Evolutionary conservation across 2,113 vertebrate species (phyloP), one percentile per base, ranked within the genome.

Genomic region (Rhadina sibilatrix): DNA sequence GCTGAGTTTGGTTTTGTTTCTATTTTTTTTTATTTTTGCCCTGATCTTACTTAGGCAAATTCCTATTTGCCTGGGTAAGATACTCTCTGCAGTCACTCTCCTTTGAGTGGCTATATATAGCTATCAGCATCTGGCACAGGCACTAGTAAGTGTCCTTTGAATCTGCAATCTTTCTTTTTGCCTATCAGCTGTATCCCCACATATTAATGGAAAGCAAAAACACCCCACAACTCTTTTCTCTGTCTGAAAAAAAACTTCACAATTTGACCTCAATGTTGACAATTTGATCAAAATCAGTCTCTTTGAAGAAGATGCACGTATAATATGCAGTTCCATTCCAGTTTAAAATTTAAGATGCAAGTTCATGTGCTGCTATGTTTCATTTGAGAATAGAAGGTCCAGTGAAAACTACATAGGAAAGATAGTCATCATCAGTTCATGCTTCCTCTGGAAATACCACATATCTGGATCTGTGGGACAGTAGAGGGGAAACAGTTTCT

Each of bases 81-180:
- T 47, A 38, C 71, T 78, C 46, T 83, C 68, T 83, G 70, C 79
- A 89, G 83, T 93, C 72, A 21, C 76, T 83, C 88, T 83, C 24
- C 2, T 88, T 90, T 4, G 6, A 77, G 28, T 72, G 65, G 35
- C 64, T 96, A 96, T 91, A 86, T 96, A 92, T 93, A 90, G 95
- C 71, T 86, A 65, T 87, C 80, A 93, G 88, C 79, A 91, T 93
- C 76, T 93, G 90, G 77, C 92, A 81, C n/a, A 80, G 0, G 2
- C 1, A 0, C 81, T 66, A 53, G 77, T 72, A 86, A 89, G 35
- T 79, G 52, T 93, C 89, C 76, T 72, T 94, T 93, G 75, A 65
- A 89, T 93, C 52, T 89, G 63, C 46, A 74, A 6, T 74, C 54
- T 83, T 86, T 82, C 79, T 66, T 68, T 87, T 64, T 0, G 2